Base-by-base conservation (phyloP, 2,888 invertebrate species). In the Cetonia aurata region DNA sequence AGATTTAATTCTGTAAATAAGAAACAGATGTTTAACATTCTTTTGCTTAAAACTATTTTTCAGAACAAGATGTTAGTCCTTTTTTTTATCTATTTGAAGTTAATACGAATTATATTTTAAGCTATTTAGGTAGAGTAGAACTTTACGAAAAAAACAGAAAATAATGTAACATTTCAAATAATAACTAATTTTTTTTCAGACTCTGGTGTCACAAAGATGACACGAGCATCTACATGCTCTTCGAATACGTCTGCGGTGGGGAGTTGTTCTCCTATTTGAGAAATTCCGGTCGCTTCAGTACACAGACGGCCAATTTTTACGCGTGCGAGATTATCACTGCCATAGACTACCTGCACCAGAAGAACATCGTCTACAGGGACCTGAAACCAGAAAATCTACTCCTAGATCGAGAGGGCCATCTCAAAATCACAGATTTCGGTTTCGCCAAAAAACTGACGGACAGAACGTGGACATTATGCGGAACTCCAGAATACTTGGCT, bases 391-490 rank as follows among this genome's bases (percentile, higher is more conserved):
- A 99, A 84, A 99, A 99, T 84, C 86, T 99, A 67, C 87, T 99
- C 17, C 87, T 99, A 60, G 98, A 97, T 80, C 90, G 89, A 75
- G 95, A 96, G 78, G 99, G 99, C 0, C 98, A 99, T 84, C 86
- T 99, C 79, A 98, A 98, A 86, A 96, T 99, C 79, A 98, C 98
- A 8, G 99, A 99, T 84, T 99, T 99, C 82, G 98, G 99, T 10
- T 99, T 99, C 83, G 97, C 98, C 53, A 99, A 99, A 85, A 94
- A 95, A 80, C 86, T 99, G 56, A 91, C 92, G 1, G 98, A 98
- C 84, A 91, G 98, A 78, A 98, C 98, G 69, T 98, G 97, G 97
- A 98, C 96, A 0, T 84, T 98, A 56, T 98, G 98, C 82, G 98
- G 98, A 0, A 99, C 99, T 0, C 98, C 98, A 0, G 98, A 99